Percentiles rank a stretch among this genome's conserved stretches.
phyloP scores from a whole-genome alignment of 2,113 vertebrate species.

The Phodopus roborovskii region DNA sequence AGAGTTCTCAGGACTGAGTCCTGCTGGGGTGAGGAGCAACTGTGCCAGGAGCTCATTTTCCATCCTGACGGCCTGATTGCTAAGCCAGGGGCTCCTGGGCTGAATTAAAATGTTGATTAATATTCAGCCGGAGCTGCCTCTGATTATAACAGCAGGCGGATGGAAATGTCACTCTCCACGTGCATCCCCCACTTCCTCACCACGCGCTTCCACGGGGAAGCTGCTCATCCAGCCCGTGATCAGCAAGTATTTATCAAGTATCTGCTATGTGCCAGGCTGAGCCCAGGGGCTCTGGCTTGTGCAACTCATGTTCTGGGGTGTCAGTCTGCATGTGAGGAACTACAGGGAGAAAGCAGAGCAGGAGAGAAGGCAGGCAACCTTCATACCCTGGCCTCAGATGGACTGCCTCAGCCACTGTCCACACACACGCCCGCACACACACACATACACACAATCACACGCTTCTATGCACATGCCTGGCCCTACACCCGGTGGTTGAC shows the following conservation, averaged over 20 bases:
- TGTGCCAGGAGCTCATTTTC: conserved; percentile 36
- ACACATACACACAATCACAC: background rate
- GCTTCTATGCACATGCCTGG: background rate
- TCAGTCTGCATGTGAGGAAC: background rate
- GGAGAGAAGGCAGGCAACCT: background rate
- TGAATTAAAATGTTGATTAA: conserved; percentile 71
- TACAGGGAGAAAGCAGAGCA: background rate
- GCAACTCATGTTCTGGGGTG: background rate
- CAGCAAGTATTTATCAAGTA: background rate
- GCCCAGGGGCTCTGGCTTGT: background rate
- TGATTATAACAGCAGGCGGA: conserved; percentile 70
- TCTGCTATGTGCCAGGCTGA: background rate
- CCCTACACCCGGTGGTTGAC: rapidly evolving
- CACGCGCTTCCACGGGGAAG: background rate
- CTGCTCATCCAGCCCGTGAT: background rate
- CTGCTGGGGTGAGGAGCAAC: background rate
- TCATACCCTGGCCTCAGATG: rapidly evolving
- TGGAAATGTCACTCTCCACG: conserved; percentile 68
- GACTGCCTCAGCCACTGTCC: background rate
- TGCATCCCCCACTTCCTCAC: conserved; percentile 7
- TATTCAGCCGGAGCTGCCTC: conserved; percentile 26
- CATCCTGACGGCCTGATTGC: conserved; percentile 56
- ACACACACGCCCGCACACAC: background rate
- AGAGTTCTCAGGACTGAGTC: background rate
- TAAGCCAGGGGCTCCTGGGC: conserved; percentile 53